Conservation (phyloP, 2,888 invertebrate genomes). For the Camptogramma bilineatum region DNA sequence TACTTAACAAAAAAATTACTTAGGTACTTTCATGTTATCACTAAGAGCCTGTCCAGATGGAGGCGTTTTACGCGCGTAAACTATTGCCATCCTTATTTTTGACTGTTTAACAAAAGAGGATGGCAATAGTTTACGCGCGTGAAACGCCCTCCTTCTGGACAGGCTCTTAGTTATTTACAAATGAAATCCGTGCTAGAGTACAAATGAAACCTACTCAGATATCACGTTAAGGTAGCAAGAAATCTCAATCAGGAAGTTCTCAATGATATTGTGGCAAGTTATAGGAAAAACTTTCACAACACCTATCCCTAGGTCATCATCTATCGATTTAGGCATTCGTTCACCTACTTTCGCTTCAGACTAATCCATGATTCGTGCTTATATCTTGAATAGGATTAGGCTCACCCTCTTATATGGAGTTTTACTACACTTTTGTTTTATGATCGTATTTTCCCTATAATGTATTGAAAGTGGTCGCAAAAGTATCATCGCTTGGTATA, state of each 20-base stretch:
- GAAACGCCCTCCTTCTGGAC: too few species aligned
- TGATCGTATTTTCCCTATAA: conserved; percentile 72
- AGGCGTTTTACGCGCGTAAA: too few species aligned
- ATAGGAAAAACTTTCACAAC: background rate
- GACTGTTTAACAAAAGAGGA: too few species aligned
- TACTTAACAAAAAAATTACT: too few species aligned
- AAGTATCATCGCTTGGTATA: conserved; percentile 54
- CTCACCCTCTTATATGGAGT: conserved; percentile 71
- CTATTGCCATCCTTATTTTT: too few species aligned
- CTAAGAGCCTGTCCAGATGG: too few species aligned
- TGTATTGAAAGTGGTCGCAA: conserved; percentile 71
- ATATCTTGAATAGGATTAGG: conserved; percentile 73
- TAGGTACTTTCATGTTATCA: too few species aligned
- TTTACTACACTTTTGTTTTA: conserved; percentile 80
- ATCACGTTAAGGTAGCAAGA: too few species aligned
- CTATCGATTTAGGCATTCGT: conserved; percentile 5
- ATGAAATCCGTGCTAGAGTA: too few species aligned
- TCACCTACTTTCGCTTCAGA: conserved; percentile 59
- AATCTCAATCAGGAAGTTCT: background rate
- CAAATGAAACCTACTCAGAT: too few species aligned
- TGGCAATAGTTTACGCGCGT: too few species aligned
- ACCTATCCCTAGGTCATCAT: background rate
- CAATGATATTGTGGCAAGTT: background rate
- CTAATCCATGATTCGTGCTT: conserved; percentile 73
- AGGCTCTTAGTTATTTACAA: too few species aligned